Evolutionary conservation across 2,888 invertebrate species (phyloP), one percentile per base, ranked within the genome.

Genomic region (Apodemia mormo): DNA sequence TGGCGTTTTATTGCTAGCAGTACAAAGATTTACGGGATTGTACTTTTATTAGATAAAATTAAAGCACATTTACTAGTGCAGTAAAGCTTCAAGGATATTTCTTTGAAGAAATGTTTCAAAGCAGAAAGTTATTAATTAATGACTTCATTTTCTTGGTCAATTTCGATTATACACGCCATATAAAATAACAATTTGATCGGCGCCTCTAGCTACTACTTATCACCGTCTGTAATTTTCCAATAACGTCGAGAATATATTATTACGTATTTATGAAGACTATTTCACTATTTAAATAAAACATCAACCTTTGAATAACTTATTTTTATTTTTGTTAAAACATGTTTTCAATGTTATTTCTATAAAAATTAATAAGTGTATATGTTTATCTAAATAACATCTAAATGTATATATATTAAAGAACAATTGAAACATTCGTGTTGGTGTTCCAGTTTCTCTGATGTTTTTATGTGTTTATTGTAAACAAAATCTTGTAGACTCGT

Each of bases 401-500:
- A 12, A 61, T 49, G 49, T 49, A 4, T 61, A 33, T 61, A 30
- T 33, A 61, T 29, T 56, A 56, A 56, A 61, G 12, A 58, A 61
- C 33, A 61, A 30, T 2, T 61, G 14, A 30, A 30, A 58, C 30
- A 33, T 61, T 33, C 7, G 33, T 61, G 61, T 61, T 30, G 33
- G 61, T 30, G 33, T 61, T 33, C 61, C 61, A 56, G 9, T 29
- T 29, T 61, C 61, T 33, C 61, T 61, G 61, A 14, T 29, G 30
- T 61, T 30, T 30, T 29, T 29, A 69, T 73, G 72, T 76, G 74
- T 76, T 76, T 73, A 72, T 69, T 65, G 67, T 73, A 74, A 70
- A 69, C 68, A 49, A 49, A 49, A 65, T 70, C 68, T 73, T 76
- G 84, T 89, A 87, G 87, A 86, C 89, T 90, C 90, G 90, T 90